A percentile compares a stretch with the other conserved stretches of the same genome.
Conservation (phyloP, 2,113 vertebrate genomes). For the Takifugu flavidus region DNA sequence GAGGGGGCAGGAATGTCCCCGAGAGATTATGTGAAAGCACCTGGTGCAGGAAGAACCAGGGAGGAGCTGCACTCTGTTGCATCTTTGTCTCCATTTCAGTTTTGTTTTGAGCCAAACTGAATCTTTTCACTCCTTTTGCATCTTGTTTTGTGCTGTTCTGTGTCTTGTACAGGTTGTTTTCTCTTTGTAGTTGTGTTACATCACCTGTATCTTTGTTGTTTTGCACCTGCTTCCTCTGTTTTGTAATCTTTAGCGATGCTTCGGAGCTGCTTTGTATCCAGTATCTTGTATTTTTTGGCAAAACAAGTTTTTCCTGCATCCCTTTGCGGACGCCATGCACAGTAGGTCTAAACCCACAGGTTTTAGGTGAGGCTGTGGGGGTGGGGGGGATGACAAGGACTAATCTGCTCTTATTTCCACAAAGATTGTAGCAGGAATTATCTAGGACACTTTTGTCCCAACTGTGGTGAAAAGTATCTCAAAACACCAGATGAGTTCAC, state of each 20-base stretch:
- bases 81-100: neutral
- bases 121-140: too few species aligned
- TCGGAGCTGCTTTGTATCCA: too few species aligned
- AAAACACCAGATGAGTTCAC: neutral
- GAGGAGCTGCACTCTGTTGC: neutral
- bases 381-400: neutral
- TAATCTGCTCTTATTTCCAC: slow-evolving; percentile 33
- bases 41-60: neutral
- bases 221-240: neutral
- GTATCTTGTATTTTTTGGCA: too few species aligned
- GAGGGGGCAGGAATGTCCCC: slow-evolving; percentile 68
- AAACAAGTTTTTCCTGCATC: too few species aligned
- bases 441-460: slow-evolving; percentile 23
- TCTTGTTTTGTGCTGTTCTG: too few species aligned
- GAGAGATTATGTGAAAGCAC: slow-evolving; percentile 70
- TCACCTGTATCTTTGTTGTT: neutral
- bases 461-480: slow-evolving; percentile 13
- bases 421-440: slow-evolving; percentile 21
- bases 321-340: neutral
- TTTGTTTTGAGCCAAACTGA: too few species aligned
- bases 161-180: too few species aligned
- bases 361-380: slow-evolving; percentile 7
- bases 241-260: too few species aligned
- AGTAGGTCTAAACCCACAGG: slow-evolving; percentile 1
- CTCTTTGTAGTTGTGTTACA: neutral